A percentile compares a stretch with the other conserved stretches of the same genome.
Conservation (phyloP, 2,888 invertebrate species). For the Lithodes maja region DNA sequence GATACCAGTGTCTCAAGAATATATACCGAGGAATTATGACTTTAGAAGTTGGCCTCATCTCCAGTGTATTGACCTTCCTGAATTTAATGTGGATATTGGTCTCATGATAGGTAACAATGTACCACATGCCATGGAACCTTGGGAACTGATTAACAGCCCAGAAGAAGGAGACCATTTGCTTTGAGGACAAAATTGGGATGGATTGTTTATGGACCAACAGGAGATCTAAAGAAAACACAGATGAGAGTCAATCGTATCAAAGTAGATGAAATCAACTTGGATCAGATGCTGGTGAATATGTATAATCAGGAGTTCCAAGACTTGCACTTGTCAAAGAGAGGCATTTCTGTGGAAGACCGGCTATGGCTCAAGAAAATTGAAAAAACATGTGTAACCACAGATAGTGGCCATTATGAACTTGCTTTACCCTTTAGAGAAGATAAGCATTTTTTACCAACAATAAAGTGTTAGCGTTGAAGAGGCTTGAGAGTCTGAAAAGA, state of each 20-base stretch:
- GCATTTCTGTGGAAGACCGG: background rate
- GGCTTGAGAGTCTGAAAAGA: background rate
- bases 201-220: background rate
- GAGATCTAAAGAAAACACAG: background rate
- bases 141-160: background rate
- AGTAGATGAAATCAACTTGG: background rate
- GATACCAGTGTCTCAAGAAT: background rate
- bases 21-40: background rate
- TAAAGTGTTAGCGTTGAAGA: background rate
- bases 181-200: conserved; percentile 12
- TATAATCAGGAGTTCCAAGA: no score
- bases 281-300: background rate
- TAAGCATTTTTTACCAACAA: background rate
- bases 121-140: conserved; percentile 13
- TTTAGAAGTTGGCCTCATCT: background rate
- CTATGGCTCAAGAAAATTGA: background rate
- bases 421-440: background rate
- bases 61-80: background rate
- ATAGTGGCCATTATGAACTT: conserved; percentile 2
- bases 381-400: background rate
- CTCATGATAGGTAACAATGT: background rate
- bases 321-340: background rate
- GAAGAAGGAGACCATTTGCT: conserved; percentile 15
- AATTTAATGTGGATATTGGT: conserved; percentile 1
- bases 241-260: background rate